Percentiles rank a stretch among this genome's conserved stretches.
Evolutionary conservation across 2,888 invertebrate species (phyloP).

Genomic region (Carterocephalus palaemon): DNA sequence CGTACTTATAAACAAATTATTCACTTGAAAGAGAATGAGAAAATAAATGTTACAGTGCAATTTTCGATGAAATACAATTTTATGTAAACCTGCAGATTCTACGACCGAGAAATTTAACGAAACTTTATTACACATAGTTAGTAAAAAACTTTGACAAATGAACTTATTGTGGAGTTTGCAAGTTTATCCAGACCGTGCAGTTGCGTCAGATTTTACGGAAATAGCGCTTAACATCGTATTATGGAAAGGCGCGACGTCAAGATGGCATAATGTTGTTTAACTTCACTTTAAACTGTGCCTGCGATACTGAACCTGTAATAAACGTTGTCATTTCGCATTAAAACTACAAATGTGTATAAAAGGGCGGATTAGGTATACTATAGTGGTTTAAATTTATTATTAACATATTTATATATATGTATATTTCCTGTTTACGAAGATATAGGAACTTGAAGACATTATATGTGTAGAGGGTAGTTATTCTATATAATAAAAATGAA

Average conservation of each 20-base stretch:
- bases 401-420: too few species aligned
- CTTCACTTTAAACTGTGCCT: constrained; percentile 36
- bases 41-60: too few species aligned
- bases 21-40: too few species aligned
- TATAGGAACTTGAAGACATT: too few species aligned
- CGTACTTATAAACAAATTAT: too few species aligned
- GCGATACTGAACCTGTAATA: constrained; percentile 45
- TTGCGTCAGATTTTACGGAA: constrained; percentile 62
- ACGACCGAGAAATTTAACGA: not conserved
- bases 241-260: constrained; percentile 60
- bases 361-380: too few species aligned
- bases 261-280: constrained; percentile 63
- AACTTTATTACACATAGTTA: not conserved
- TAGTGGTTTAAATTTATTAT: too few species aligned
- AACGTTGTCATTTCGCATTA: constrained; percentile 33
- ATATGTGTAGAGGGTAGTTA: too few species aligned
- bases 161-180: constrained; percentile 46
- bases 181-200: constrained; percentile 61
- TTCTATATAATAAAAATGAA: too few species aligned
- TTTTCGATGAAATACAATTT: too few species aligned
- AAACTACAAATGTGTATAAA: constrained; percentile 3
- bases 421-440: too few species aligned
- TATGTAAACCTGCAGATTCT: too few species aligned
- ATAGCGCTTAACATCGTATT: constrained; percentile 66
- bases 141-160: constrained; percentile 40